Evolutionary conservation across 2,888 invertebrate genomes (phyloP), one percentile per base, ranked within the genome.

Genomic region (Tricholauxania praeusta): DNA sequence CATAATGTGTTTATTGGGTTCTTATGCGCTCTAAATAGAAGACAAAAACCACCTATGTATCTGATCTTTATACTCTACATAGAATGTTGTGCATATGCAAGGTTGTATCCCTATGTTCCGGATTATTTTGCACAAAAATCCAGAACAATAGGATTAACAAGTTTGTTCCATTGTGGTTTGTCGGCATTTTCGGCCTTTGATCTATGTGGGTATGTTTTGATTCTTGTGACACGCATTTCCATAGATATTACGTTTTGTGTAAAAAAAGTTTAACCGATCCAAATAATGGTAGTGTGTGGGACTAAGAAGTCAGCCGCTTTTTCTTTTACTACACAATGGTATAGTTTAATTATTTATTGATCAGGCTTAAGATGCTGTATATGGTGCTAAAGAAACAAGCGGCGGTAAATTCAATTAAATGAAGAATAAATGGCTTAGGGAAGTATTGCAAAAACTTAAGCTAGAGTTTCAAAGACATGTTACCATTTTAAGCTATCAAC

Each of bases 121-220:
- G 15, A 22, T 22, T 51, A 59, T 51, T 68, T 51, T 49, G 57
- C 57, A 70, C 77, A 73, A 71, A 69, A 71, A 57, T 48, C n/a
- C 65, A 63, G 73, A 73, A 76, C 64, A 57, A 67, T n/a, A 39
- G 70, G 71, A 47, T 62, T 51, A 55, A 66, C 53, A 52, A 19
- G 57, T 62, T 67, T 69, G 64, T 72, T 73, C 71, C 69, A 62
- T 63, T 74, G 68, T 28, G 17, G 28, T 47, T 4, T 65, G 72
- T 28, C 72, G 70, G 55, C 66, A 59, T 69, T 39, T 74, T 71
- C 74, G 73, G 63, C 19, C 57, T 68, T 68, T 68, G 68, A 68
- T 57, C 68, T 55, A 49, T 19, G 48, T 12, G 48, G 12, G 57
- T 14, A 57, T 68, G 59, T 68, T 68, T 68, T 68, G 68, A 59